A percentile compares a stretch with the other conserved stretches of the same genome.
phyloP scores from a whole-genome alignment of 1,140 invertebrate genomes.

The Heliothis virescens region DNA sequence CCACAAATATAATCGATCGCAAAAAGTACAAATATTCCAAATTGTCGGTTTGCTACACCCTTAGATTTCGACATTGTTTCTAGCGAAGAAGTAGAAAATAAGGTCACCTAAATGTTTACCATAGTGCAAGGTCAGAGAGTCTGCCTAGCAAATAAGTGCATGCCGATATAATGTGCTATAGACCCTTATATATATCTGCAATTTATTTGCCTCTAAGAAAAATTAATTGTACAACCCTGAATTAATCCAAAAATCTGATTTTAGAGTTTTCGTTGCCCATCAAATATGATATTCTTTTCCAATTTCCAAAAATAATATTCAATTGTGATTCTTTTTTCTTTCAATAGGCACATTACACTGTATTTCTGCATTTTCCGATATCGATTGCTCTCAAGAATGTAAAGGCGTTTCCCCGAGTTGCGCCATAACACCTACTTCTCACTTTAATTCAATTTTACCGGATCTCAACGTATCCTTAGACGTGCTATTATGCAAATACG shows the following conservation, averaged over 20 bases:
- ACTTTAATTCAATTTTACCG: constrained; percentile 36
- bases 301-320: too few relatives aligned
- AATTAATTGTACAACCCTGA: too few relatives aligned
- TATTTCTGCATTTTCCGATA: not conserved
- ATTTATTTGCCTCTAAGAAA: too few relatives aligned
- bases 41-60: constrained; percentile 10
- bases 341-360: not conserved
- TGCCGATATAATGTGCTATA: too few relatives aligned
- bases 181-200: too few relatives aligned
- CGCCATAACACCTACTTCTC: constrained; percentile 1
- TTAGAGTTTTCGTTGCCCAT: too few relatives aligned
- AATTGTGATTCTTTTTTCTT: too few relatives aligned
- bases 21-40: constrained; percentile 26
- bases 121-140: not conserved
- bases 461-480: constrained; percentile 36
- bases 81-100: not conserved
- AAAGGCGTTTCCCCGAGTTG: not conserved
- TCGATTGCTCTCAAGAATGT: too few relatives aligned
- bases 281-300: too few relatives aligned
- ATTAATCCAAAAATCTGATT: too few relatives aligned
- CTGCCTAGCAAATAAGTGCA: too few relatives aligned
- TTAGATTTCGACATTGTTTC: not conserved
- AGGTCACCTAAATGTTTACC: not conserved
- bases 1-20: constrained; percentile 33
- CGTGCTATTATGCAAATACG: constrained; percentile 20